Evolutionary conservation across 1,140 invertebrate species (phyloP).

Genomic region (Palaemon carinicauda): DNA sequence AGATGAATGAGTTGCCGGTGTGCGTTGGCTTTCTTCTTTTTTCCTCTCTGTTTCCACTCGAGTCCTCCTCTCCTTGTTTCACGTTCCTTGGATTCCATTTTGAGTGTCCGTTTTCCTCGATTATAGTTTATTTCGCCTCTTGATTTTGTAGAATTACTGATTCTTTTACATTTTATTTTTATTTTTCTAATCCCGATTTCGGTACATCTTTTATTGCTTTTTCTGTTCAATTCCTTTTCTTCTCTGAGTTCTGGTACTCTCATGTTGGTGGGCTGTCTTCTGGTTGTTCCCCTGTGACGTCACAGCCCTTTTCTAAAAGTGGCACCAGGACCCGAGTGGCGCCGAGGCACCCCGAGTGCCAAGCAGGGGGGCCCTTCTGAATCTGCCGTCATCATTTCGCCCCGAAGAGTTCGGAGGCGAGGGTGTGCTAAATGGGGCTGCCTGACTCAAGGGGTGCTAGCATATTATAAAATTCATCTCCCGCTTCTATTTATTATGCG

Average conservation of each 20-base stretch:
- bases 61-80: no score
- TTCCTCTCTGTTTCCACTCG: no score
- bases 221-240: background rate
- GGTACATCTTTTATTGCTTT: no score
- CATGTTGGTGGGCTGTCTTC: background rate
- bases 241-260: background rate
- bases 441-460: constrained; percentile 56
- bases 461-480: constrained; percentile 56
- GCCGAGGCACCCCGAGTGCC: constrained; percentile 38
- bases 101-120: background rate
- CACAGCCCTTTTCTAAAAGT: constrained; percentile 48
- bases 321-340: constrained; percentile 43
- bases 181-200: no score
- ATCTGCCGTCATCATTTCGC: constrained; percentile 50
- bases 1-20: no score
- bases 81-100: background rate
- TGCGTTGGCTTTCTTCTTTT: no score
- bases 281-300: constrained; percentile 44
- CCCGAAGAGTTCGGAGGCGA: constrained; percentile 58
- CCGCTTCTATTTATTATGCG: constrained; percentile 47
- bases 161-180: no score
- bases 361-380: constrained; percentile 25
- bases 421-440: constrained; percentile 60
- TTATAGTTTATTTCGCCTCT: background rate
- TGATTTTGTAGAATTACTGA: no score